Evolutionary conservation across 2,113 vertebrate species (phyloP), one percentile per base, ranked within the genome.

Genomic region (Pyrgilauda ruficollis): DNA sequence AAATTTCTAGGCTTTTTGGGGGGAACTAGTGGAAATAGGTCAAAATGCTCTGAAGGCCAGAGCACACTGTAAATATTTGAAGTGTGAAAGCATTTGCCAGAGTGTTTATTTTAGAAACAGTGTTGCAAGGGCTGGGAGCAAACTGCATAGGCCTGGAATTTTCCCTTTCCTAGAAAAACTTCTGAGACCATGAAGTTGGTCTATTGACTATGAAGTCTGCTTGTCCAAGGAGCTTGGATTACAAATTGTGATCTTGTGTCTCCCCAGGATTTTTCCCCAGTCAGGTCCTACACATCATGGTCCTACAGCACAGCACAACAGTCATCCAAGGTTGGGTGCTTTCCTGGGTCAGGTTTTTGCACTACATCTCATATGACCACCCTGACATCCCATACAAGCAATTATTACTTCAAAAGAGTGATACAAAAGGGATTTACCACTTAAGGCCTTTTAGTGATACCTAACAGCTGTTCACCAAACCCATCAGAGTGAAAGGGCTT

Each of bases 391-490:
- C 83, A 21, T 46, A 69, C 46, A 73, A 95, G 75, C 47, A 89
- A 56, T 49, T 88, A 69, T 83, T 87, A 94, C 49, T 89, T 92
- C 47, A 16, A 62, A 76, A 87, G 44, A 44, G 53, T 74, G 81
- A 86, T 63, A 91, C 41, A 68, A 77, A 92, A 80, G 63, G 37
- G 69, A 74, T 93, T 92, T 78, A 73, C n/a, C 81, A 68, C 55
- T 76, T 91, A 82, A 75, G 89, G 83, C 93, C 63, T 74, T 96
- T 74, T 69, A 0, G 35, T 88, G 76, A 84, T 87, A 83, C 49
- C 52, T 63, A 94, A 78, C 55, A 66, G 83, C 52, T 85, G 56
- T 62, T 92, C 74, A 84, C 49, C 61, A 87, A 77, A 94, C 24
- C 46, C 33, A 24, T 30, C 52, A 61, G n/a, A 9, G 39, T 31